Evolutionary conservation across 2,113 vertebrate genomes (phyloP).

Genomic region (Grallaria varia): DNA sequence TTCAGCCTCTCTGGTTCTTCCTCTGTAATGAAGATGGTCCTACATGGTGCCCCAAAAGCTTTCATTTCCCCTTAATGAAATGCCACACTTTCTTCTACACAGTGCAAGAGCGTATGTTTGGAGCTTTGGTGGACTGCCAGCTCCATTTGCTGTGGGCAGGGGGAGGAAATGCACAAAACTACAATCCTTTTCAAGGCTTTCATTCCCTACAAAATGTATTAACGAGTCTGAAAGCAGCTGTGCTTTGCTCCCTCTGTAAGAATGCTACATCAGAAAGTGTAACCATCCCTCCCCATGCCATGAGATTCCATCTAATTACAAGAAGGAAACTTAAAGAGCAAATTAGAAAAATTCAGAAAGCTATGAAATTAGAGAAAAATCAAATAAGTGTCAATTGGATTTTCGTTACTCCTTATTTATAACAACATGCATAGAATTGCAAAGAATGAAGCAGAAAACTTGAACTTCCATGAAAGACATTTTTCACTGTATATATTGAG

Average conservation of each 20-base stretch:
- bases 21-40: neutral
- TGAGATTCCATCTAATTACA: constrained; percentile 27
- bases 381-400: constrained; percentile 60
- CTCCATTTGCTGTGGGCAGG: neutral
- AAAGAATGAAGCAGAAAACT: constrained; percentile 28
- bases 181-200: neutral
- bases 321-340: constrained; percentile 56
- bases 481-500: constrained; percentile 41
- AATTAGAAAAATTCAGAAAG: constrained; percentile 60
- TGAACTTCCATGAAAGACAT: constrained; percentile 60
- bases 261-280: neutral
- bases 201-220: neutral
- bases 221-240: neutral
- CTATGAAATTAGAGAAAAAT: constrained; percentile 60
- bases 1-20: neutral
- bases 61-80: neutral
- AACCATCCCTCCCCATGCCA: neutral
- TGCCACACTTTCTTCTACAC: neutral
- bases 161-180: neutral
- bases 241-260: neutral
- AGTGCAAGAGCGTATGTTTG: accelerated
- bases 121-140: neutral
- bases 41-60: accelerated
- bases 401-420: constrained; percentile 70
- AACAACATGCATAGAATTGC: constrained; percentile 53